These are phyloP conservation scores for Clitarchus hookeri DNA, from an alignment of 2,888 invertebrate genomes.

Conservation along the genomic window DNA sequence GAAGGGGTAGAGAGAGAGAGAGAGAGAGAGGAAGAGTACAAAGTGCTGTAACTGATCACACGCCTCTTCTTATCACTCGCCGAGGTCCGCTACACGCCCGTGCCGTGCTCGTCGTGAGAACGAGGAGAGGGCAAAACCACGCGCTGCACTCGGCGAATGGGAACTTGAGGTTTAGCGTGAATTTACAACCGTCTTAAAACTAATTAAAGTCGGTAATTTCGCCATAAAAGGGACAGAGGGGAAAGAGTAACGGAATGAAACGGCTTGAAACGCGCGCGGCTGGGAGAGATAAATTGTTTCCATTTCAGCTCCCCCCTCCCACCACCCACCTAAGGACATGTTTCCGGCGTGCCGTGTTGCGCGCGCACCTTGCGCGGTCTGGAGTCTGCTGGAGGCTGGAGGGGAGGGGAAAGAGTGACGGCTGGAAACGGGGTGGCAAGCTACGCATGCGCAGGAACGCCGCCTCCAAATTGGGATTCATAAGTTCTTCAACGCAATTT, in stretches of 20 bases:
- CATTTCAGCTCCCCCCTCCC: background rate
- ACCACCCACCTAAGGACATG: no score
- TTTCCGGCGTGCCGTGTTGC: no score
- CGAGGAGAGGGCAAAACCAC: no score
- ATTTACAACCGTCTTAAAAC: conserved; percentile 25
- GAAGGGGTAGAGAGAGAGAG: no score
- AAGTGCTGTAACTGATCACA: background rate
- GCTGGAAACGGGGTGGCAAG: no score
- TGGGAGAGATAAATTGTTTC: conserved; percentile 19
- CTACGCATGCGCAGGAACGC: no score
- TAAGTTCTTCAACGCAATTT: no score
- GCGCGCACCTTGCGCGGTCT: no score
- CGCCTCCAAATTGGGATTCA: no score
- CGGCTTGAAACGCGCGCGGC: background rate
- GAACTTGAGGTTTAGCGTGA: conserved; percentile 4
- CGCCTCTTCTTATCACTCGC: background rate
- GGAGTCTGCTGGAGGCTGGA: no score
- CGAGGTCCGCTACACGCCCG: background rate
- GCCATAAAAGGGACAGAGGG: background rate
- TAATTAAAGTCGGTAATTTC: conserved; percentile 25
- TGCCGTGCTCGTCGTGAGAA: background rate
- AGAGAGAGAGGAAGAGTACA: background rate
- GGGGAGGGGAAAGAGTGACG: no score
- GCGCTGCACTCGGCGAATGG: background rate
- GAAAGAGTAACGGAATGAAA: background rate